phyloP scores from a whole-genome alignment of 1,140 invertebrate species.

The Leptinotarsa undecemlineata region DNA sequence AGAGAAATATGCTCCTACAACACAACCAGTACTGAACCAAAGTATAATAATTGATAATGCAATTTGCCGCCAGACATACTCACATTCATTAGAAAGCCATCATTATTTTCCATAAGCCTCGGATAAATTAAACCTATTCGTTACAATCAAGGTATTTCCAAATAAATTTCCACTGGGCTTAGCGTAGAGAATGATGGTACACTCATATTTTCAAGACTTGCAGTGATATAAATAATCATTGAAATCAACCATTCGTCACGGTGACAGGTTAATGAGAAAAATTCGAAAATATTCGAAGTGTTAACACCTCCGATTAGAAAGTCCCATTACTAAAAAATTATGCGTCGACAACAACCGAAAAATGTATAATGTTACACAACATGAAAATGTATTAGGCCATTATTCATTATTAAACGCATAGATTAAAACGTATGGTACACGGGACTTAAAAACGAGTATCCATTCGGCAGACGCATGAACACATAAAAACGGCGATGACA shows the following conservation, averaged over 20 bases:
- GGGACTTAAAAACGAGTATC: conserved; percentile 12
- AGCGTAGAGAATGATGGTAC: background rate
- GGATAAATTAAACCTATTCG: background rate
- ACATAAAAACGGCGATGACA: conserved; percentile 18
- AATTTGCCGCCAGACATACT: no score
- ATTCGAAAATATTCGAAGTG: conserved; percentile 5
- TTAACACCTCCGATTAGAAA: conserved; percentile 27
- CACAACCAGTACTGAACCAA: no score
- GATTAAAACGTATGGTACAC: conserved; percentile 18
- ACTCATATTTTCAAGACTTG: background rate
- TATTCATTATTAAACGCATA: conserved; percentile 18
- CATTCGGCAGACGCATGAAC: conserved; percentile 9
- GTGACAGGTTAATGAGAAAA: conserved; percentile 20
- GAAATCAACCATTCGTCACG: conserved; percentile 18
- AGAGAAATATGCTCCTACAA: no score
- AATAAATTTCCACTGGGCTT: background rate
- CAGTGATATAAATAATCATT: conserved; percentile 10
- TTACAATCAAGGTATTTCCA: background rate
- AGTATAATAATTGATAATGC: no score
- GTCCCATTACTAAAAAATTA: conserved; percentile 15
- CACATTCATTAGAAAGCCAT: background rate
- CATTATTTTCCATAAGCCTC: background rate
- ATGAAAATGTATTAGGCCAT: conserved; percentile 18
- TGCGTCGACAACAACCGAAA: conserved; percentile 13
- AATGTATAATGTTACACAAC: conserved; percentile 22